Evolutionary conservation across 1,140 invertebrate species (phyloP).

Genomic region (Drosophila insularis): DNA sequence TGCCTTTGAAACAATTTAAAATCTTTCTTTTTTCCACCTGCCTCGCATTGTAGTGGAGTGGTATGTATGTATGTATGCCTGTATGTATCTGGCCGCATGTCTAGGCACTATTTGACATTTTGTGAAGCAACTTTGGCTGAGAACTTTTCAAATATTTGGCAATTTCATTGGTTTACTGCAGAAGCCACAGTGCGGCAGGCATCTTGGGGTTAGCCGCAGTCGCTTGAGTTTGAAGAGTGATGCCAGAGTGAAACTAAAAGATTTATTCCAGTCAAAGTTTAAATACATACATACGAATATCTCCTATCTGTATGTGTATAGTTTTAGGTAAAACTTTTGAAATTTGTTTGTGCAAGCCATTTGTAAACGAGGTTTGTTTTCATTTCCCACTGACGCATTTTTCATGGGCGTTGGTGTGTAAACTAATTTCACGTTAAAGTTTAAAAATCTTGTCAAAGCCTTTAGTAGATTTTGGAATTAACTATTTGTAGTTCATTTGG

Average conservation of each 20-base stretch:
- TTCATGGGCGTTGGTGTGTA: slow-evolving; percentile 9
- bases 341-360: slow-evolving; percentile 19
- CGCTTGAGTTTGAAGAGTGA: slow-evolving; percentile 33
- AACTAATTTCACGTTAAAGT: neutral
- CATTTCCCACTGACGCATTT: slow-evolving; percentile 19
- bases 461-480: too few species aligned
- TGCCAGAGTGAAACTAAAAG: slow-evolving; percentile 5
- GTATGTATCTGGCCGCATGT: slow-evolving; percentile 35
- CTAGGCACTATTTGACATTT: slow-evolving; percentile 55
- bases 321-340: slow-evolving; percentile 26
- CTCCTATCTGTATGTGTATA: slow-evolving; percentile 22
- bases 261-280: slow-evolving; percentile 16
- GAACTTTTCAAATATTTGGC: slow-evolving; percentile 80
- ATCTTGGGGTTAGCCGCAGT: slow-evolving; percentile 68
- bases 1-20: slow-evolving; percentile 5
- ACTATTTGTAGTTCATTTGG: neutral
- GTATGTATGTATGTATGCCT: neutral
- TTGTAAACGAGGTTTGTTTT: slow-evolving; percentile 12
- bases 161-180: slow-evolving; percentile 52
- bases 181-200: slow-evolving; percentile 42
- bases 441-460: neutral
- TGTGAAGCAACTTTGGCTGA: slow-evolving; percentile 24
- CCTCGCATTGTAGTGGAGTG: slow-evolving; percentile 33
- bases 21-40: slow-evolving; percentile 1
- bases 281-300: slow-evolving; percentile 1